Percentiles rank a stretch among this genome's conserved stretches.
Conservation (phyloP, 2,888 invertebrate genomes). For the Oithona nana region DNA sequence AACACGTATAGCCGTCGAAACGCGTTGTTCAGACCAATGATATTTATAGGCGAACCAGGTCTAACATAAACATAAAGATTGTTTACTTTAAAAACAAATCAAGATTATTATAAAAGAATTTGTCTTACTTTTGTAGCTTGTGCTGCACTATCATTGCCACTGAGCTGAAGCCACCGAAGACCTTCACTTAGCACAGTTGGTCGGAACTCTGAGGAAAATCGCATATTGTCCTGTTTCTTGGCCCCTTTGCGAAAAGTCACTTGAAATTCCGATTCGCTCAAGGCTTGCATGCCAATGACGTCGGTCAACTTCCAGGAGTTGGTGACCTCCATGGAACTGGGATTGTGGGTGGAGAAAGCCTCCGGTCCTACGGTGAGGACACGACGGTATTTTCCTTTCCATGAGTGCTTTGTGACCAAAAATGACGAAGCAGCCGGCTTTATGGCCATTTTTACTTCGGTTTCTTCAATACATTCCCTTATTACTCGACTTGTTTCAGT, state of each 20-base stretch:
- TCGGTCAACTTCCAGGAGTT: slow-evolving; percentile 79
- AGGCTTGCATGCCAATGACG: slow-evolving; percentile 34
- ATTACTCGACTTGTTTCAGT: too few relatives aligned
- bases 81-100: too few relatives aligned
- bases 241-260: not conserved
- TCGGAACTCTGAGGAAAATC: slow-evolving; percentile 86
- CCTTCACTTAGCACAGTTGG: slow-evolving; percentile 51
- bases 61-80: too few relatives aligned
- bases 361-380: slow-evolving; percentile 88
- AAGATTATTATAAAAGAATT: too few relatives aligned
- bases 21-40: slow-evolving; percentile 86
- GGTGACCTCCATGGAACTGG: slow-evolving; percentile 66
- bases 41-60: slow-evolving; percentile 53
- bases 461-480: too few relatives aligned
- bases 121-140: not conserved
- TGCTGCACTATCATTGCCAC: not conserved
- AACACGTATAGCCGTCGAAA: slow-evolving; percentile 46
- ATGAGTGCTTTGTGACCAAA: slow-evolving; percentile 19
- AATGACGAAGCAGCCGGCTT: not conserved
- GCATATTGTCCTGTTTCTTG: slow-evolving; percentile 63
- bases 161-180: not conserved
- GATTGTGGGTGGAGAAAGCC: slow-evolving; percentile 94
- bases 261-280: slow-evolving; percentile 6
- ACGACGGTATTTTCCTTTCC: slow-evolving; percentile 58
- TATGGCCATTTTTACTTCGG: not conserved